A percentile compares a stretch with the other conserved stretches of the same genome.
Conservation (phyloP, 2,888 invertebrate genomes). For the Microplitis deprimator region DNA sequence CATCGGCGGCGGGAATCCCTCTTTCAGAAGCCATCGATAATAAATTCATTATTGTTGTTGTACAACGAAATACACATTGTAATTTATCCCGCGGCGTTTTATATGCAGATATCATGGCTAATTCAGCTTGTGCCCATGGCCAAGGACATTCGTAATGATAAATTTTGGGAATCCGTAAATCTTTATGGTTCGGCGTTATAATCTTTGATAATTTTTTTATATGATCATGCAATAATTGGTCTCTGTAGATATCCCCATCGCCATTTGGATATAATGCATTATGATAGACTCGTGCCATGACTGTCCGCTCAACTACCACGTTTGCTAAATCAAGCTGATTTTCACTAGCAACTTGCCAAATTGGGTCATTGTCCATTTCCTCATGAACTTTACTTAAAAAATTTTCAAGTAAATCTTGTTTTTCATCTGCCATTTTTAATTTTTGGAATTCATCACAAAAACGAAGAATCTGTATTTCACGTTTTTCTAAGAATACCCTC, state of each 20-base stretch:
- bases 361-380: conserved; percentile 80
- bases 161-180: conserved; percentile 85
- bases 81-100: conserved; percentile 92
- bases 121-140: conserved; percentile 93
- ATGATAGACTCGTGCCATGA: conserved; percentile 92
- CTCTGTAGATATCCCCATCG: conserved; percentile 93
- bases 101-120: conserved; percentile 90
- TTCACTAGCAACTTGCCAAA: conserved; percentile 83
- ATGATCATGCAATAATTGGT: conserved; percentile 90
- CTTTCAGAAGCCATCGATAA: conserved; percentile 87
- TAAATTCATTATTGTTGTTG: conserved; percentile 94
- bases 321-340: conserved; percentile 84
- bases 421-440: conserved; percentile 89
- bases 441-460: conserved; percentile 87
- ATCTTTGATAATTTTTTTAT: conserved; percentile 84
- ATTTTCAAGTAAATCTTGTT: conserved; percentile 88
- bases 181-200: conserved; percentile 85
- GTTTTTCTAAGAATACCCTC: conserved; percentile 84
- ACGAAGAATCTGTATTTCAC: conserved; percentile 80
- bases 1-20: conserved; percentile 90
- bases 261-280: conserved; percentile 97
- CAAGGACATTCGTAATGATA: conserved; percentile 94
- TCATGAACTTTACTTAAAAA: conserved; percentile 82
- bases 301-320: conserved; percentile 89
- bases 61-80: conserved; percentile 87